Evolutionary conservation across 1,140 invertebrate genomes (phyloP), one percentile per base, ranked within the genome.

Genomic region (Drosophila elegans): DNA sequence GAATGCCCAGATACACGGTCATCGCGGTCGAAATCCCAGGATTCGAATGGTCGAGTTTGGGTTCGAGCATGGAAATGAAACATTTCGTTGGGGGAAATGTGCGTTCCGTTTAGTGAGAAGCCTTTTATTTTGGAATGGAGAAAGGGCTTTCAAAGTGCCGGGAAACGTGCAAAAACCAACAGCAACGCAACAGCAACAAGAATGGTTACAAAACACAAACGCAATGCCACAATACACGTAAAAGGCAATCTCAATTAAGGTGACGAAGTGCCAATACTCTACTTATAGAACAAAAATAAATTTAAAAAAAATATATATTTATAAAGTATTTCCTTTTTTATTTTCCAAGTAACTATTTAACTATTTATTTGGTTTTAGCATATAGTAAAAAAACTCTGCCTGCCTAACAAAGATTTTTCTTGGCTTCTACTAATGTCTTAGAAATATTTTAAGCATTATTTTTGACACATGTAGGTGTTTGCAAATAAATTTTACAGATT

Each of bases 121-220:
- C 16, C 46, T 41, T 67, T 53, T 61, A 34, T 11, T 25, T 32
- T 12, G 10, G 29, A 4, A 5, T 6, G 56, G 41, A 34, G 56
- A 32, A 52, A 10, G 61, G 39, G 44, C 44, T 45, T 45, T 48
- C 36, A 67, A 67, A 67, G 63, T 67, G 63, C 45, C 25, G 54
- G 42, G 29, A 77, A 61, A 77, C 82, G 83, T 86, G 83, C 83
- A 89, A 74, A 67, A 89, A 83, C 12, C 52, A 83, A 78, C 79
- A 68, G 59, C 36, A 74, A 72, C 51, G 45, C 64, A 51, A 55
- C 57, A 54, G 41, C 51, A 60, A 76, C 74, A 56, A 16, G 13
- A 76, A 74, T 13, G 29, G 34, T 51, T 60, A 34, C 52, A 59
- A 49, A 59, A 49, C 61, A 61, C 34, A 51, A 73, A 59, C 48